Percentiles rank a stretch among this genome's conserved stretches.
Evolutionary conservation across 2,113 vertebrate species (phyloP).

Genomic region (Suncus etruscus): DNA sequence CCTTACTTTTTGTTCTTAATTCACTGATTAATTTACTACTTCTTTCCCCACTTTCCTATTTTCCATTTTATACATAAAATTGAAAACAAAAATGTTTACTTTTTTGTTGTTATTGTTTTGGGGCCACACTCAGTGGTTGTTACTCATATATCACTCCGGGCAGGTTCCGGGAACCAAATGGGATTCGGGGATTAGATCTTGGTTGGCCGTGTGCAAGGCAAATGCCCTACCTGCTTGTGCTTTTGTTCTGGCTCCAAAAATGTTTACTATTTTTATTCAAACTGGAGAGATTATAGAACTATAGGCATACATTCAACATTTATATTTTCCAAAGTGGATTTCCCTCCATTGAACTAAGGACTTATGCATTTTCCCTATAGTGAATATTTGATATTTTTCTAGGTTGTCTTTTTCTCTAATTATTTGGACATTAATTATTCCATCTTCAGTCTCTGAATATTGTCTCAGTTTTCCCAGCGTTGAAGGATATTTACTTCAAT

Average conservation of each 20-base stretch:
- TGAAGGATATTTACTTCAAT: not conserved
- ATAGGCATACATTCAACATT: constrained; percentile 19
- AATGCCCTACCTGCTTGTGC: not conserved
- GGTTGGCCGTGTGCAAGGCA: no score
- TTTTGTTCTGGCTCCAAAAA: no score
- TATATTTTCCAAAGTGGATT: constrained; percentile 1
- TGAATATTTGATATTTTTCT: not conserved
- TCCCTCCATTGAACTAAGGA: constrained; percentile 4
- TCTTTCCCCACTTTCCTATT: not conserved
- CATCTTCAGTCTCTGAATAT: not conserved
- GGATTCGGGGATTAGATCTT: no score
- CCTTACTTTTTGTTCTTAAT: constrained; percentile 17
- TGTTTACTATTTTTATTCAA: no score
- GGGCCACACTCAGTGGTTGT: no score
- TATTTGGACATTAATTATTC: not conserved
- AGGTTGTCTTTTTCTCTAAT: no score
- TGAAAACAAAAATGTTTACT: not conserved
- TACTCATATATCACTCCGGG: no score
- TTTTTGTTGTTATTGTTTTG: not conserved
- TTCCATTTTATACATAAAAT: constrained; percentile 18
- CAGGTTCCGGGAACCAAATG: no score
- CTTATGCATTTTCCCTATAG: not conserved
- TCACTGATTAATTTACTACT: not conserved
- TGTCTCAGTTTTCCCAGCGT: not conserved
- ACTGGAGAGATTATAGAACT: not conserved